These are phyloP conservation scores for Drosophila bifasciata DNA, from an alignment of 1,140 invertebrate genomes.

Conservation along the genomic window DNA sequence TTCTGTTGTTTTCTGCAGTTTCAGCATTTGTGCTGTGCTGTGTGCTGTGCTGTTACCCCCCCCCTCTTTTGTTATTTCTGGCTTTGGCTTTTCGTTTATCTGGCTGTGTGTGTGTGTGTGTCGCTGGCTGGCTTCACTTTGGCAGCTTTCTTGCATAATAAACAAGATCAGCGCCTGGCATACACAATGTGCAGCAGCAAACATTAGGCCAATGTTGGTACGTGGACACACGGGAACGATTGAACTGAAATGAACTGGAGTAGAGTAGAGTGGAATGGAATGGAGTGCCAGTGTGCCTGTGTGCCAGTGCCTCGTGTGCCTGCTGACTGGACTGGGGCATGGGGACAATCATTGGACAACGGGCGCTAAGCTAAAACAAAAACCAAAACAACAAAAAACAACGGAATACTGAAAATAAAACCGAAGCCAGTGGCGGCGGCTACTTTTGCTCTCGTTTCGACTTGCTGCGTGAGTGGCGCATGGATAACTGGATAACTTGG, in stretches of 20 bases:
- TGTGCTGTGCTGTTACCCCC: conserved; percentile 12
- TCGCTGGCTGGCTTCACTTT: conserved; percentile 57
- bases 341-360: conserved; percentile 62
- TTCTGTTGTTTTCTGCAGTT: background rate
- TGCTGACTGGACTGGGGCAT: no score
- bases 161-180: conserved; percentile 77
- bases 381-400: no score
- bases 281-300: background rate
- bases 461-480: conserved; percentile 66
- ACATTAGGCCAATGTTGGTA: conserved; percentile 78
- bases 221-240: conserved; percentile 57
- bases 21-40: background rate
- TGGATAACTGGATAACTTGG: conserved; percentile 61
- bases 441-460: conserved; percentile 72
- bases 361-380: conserved; percentile 70
- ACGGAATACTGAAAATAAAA: conserved; percentile 30
- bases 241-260: background rate
- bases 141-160: conserved; percentile 83
- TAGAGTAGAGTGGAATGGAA: background rate
- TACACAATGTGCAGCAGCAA: conserved; percentile 80
- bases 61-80: background rate
- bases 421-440: conserved; percentile 24
- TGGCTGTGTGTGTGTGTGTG: no score
- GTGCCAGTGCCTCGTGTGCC: no score
- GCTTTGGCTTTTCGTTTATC: conserved; percentile 28